Conservation (phyloP, 2,888 invertebrate species). For the Diadegma fenestrale region DNA sequence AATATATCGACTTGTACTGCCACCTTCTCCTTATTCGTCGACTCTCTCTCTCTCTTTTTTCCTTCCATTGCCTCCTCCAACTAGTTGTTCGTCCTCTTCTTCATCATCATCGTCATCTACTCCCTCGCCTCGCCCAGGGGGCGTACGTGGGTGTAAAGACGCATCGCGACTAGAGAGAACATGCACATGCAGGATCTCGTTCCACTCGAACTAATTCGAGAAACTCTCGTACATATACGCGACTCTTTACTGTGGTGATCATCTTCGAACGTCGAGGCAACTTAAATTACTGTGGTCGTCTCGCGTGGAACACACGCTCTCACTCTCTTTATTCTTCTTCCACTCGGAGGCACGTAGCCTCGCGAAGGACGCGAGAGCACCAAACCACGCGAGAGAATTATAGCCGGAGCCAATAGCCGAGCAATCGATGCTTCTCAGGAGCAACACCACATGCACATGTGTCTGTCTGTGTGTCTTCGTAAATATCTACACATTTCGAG, state of each 20-base stretch:
- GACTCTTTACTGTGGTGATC: constrained; percentile 42
- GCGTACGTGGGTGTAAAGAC: constrained; percentile 63
- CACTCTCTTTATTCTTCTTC: constrained; percentile 13
- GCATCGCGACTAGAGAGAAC: constrained; percentile 29
- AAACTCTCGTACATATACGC: constrained; percentile 49
- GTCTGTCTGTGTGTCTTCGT: no score
- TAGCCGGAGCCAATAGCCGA: constrained; percentile 55
- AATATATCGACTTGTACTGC: constrained; percentile 76
- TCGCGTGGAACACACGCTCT: constrained; percentile 50
- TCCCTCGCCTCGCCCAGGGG: constrained; percentile 52
- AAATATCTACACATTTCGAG: not conserved
- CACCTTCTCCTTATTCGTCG: constrained; percentile 45
- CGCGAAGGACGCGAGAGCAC: constrained; percentile 59
- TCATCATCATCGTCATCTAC: constrained; percentile 52
- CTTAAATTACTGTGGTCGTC: constrained; percentile 63
- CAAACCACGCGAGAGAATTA: constrained; percentile 57
- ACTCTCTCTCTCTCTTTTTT: constrained; percentile 13
- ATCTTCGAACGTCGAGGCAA: constrained; percentile 40
- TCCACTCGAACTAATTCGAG: constrained; percentile 64
- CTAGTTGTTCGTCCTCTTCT: constrained; percentile 38
- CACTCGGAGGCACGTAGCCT: constrained; percentile 53
- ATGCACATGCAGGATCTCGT: constrained; percentile 39
- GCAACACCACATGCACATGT: not conserved
- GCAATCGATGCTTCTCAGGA: constrained; percentile 64
- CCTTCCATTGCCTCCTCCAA: constrained; percentile 23